Base-by-base conservation (phyloP, 2,113 vertebrate species). In the Perca schrenkii region DNA sequence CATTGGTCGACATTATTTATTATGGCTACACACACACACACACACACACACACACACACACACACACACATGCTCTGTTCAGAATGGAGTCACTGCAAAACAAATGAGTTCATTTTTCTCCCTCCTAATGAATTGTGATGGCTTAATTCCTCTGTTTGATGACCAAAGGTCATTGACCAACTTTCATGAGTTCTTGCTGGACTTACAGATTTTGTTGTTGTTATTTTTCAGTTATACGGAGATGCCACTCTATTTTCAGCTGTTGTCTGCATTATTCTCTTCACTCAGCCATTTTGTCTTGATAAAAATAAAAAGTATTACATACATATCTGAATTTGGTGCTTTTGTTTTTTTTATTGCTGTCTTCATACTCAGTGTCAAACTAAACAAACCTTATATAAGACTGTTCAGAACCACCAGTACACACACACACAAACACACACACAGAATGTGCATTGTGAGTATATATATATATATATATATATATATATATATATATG, bases 261-360 rank as follows among this genome's bases (percentile, higher is more conserved):
- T 97, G 95, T 98, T 97, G 96, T 97, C 96, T 98, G 96, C 97
- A 97, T 98, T 97, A 97, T 96, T 97, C 97, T 98, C 96, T 97
- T 97, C 97, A 97, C 98, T 97, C 97, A 96, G 97, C 97, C 97
- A 97, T 97, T 98, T 98, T 98, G 97, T 98, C 97, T 93, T 92
- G 92, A 89, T 88, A 92, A 92, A 92, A 94, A 94, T 89, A 93
- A 94, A 94, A 94, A 86, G 93, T 92, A 93, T 93, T 90, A 89
- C 89, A 94, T 93, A 93, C 89, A 90, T 79, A 85, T 84, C 54
- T 87, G 88, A 89, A 88, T 74, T 74, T 80, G 52, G 6, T 64
- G 60, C 67, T 65, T 69, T 85, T 84, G 34, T 72, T 89, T 61
- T 62, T 25, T 25, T 79, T 17, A 4, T 79, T 72, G 15, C 40